phyloP scores from a whole-genome alignment of 2,888 invertebrate species.

The Venustoraphidia nigricollis region DNA sequence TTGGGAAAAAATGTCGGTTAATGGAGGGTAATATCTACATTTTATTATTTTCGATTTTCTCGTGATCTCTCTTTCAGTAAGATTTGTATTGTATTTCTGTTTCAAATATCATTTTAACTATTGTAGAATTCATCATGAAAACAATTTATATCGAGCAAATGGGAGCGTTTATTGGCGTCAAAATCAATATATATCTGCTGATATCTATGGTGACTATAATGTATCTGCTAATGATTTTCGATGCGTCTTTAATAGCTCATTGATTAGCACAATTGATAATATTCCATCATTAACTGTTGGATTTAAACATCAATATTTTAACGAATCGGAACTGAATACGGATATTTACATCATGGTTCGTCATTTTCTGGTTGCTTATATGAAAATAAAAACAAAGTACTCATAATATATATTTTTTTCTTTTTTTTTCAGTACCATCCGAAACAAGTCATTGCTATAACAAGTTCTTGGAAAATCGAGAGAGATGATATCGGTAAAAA shows the following conservation, averaged over 20 bases:
- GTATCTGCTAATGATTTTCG: constrained; percentile 25
- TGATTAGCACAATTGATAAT: constrained; percentile 41
- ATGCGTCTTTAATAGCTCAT: constrained; percentile 33
- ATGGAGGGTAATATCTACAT: constrained; percentile 27
- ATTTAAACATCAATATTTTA: constrained; percentile 34
- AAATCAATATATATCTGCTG: constrained; percentile 37
- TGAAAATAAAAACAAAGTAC: not conserved
- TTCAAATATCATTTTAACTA: constrained; percentile 1
- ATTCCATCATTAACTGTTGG: constrained; percentile 39
- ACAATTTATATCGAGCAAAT: constrained; percentile 33
- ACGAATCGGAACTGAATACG: constrained; percentile 32
- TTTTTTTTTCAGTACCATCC: constrained; percentile 41
- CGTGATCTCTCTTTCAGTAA: not conserved
- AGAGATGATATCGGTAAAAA: constrained; percentile 39
- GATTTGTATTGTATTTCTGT: too few relatives aligned
- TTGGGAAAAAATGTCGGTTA: constrained; percentile 36
- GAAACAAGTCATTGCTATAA: constrained; percentile 47
- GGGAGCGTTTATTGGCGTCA: constrained; percentile 43
- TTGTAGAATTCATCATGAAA: constrained; percentile 32
- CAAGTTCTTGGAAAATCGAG: constrained; percentile 52
- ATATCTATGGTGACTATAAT: constrained; percentile 33
- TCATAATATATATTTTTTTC: constrained; percentile 17
- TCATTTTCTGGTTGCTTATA: constrained; percentile 1
- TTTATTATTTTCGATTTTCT: not conserved
- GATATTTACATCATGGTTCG: constrained; percentile 33